Evolutionary conservation across 2,888 invertebrate genomes (phyloP).

Genomic region (Imbricaverruca yamaguchii): DNA sequence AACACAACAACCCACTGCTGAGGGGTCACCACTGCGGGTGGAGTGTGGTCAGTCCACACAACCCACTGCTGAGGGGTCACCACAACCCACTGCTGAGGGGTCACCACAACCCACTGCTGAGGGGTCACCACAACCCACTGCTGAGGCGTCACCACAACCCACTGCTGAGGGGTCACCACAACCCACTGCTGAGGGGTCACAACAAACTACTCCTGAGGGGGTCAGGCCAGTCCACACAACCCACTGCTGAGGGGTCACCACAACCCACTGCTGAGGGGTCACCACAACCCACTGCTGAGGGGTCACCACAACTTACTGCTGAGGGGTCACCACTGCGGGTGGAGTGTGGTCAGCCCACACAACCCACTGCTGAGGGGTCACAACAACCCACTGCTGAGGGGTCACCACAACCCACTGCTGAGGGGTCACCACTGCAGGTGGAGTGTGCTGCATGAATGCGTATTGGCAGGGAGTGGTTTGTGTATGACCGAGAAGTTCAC

Average conservation of each 20-base stretch:
- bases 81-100: slow-evolving; percentile 25
- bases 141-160: not conserved
- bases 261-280: too few relatives aligned
- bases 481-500: too few relatives aligned
- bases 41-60: not conserved
- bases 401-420: too few relatives aligned
- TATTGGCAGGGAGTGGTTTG: too few relatives aligned
- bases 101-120: too few relatives aligned
- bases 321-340: not conserved
- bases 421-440: not conserved
- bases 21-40: not conserved
- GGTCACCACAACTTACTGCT: not conserved
- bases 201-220: too few relatives aligned
- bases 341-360: not conserved
- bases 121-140: too few relatives aligned
- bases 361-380: slow-evolving; percentile 25
- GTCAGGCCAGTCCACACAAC: too few relatives aligned
- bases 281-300: too few relatives aligned
- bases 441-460: not conserved
- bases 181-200: slow-evolving; percentile 25
- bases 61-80: slow-evolving; percentile 25
- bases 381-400: slow-evolving; percentile 24
- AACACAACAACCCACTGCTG: slow-evolving; percentile 28
- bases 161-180: slow-evolving; percentile 23
- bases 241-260: too few relatives aligned